A percentile compares a stretch with the other conserved stretches of the same genome.
Evolutionary conservation across 2,888 invertebrate genomes (phyloP).

Genomic region (Latheticus oryzae): DNA sequence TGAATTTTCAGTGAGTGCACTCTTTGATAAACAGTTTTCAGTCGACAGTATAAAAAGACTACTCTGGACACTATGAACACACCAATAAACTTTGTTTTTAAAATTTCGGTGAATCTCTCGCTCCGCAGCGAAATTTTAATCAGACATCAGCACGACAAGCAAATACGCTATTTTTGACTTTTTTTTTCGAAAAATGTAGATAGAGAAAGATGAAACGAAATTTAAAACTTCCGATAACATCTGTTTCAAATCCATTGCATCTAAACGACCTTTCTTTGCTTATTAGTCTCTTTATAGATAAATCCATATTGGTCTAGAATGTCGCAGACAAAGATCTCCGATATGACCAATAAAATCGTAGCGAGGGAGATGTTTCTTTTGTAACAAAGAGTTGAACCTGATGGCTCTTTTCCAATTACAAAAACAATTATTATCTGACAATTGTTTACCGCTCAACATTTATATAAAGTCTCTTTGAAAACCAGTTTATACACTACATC

Average conservation of each 20-base stretch:
- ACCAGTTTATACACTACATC: constrained; percentile 24
- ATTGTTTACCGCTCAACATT: constrained; percentile 45
- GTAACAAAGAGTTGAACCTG: constrained; percentile 39
- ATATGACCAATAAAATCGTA: constrained; percentile 27
- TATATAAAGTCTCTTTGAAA: constrained; percentile 37
- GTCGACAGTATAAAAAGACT: constrained; percentile 10
- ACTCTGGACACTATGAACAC: neutral
- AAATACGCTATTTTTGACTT: constrained; percentile 5
- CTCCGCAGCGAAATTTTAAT: constrained; percentile 18
- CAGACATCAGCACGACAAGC: neutral
- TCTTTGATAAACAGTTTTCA: constrained; percentile 31
- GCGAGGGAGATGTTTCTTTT: constrained; percentile 24
- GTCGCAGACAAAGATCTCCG: constrained; percentile 20
- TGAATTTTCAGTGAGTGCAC: constrained; percentile 27
- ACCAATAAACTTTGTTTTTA: constrained; percentile 9
- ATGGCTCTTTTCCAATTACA: constrained; percentile 43
- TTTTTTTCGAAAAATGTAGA: neutral
- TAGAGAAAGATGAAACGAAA: constrained; percentile 5
- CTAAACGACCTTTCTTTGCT: constrained; percentile 24
- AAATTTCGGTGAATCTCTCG: constrained; percentile 1
- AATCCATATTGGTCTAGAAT: constrained; percentile 24
- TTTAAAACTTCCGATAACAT: constrained; percentile 29
- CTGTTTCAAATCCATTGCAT: constrained; percentile 22
- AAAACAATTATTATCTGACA: constrained; percentile 45
- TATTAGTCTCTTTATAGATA: constrained; percentile 27